Evolutionary conservation across 1,140 invertebrate species (phyloP).

Genomic region (Scaptomyza pallida): DNA sequence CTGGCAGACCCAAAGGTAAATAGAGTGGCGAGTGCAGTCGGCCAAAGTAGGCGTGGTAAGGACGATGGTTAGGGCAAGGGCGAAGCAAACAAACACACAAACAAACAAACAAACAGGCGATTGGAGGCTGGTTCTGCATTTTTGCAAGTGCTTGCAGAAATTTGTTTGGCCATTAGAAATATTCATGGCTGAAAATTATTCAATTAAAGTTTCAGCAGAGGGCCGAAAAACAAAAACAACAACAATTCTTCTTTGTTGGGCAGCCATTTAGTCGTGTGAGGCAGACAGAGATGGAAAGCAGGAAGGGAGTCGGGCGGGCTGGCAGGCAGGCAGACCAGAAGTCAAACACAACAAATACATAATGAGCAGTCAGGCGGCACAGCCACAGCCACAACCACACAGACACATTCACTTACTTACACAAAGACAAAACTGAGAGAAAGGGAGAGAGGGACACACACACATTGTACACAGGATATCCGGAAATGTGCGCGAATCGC

Average conservation of each 20-base stretch:
- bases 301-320: neutral
- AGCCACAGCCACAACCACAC: slow-evolving; percentile 18
- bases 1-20: slow-evolving; percentile 65
- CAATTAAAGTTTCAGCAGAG: slow-evolving; percentile 67
- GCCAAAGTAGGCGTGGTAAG: neutral
- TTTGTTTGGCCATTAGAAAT: slow-evolving; percentile 81
- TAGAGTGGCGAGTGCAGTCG: slow-evolving; percentile 30
- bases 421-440: neutral
- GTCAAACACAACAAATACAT: slow-evolving; percentile 72
- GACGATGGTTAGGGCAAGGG: neutral
- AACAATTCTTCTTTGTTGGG: neutral
- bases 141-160: slow-evolving; percentile 75
- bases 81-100: slow-evolving; percentile 54
- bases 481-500: slow-evolving; percentile 71
- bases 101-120: slow-evolving; percentile 57
- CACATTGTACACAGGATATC: slow-evolving; percentile 65
- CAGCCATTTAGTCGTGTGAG: neutral
- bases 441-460: slow-evolving; percentile 7
- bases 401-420: slow-evolving; percentile 26
- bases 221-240: slow-evolving; percentile 9
- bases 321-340: slow-evolving; percentile 43
- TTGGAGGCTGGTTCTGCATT: slow-evolving; percentile 58
- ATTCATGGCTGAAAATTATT: slow-evolving; percentile 79
- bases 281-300: no score
- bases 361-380: slow-evolving; percentile 65